phyloP scores from a whole-genome alignment of 1,140 invertebrate genomes.

The Pantala flavescens region DNA sequence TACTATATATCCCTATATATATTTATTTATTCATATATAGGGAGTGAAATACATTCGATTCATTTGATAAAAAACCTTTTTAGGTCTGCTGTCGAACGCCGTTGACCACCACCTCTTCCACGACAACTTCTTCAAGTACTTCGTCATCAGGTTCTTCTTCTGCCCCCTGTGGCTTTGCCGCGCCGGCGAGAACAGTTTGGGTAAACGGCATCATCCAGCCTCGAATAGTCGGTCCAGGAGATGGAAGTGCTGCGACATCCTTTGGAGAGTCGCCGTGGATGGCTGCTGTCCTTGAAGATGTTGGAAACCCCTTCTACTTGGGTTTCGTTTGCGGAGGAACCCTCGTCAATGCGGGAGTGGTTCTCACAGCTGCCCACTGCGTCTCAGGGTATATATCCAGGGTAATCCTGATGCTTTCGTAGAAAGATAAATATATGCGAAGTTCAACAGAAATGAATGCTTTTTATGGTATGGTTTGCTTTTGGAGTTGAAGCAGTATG shows the following conservation, averaged over 20 bases:
- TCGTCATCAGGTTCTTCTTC: neutral
- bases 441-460: too few species aligned
- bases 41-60: too few species aligned
- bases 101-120: neutral
- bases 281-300: neutral
- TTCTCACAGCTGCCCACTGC: constrained; percentile 83
- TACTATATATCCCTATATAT: too few species aligned
- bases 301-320: neutral
- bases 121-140: neutral
- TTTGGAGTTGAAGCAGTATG: too few species aligned
- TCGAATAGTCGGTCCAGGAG: neutral
- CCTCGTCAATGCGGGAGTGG: constrained; percentile 66
- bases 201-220: neutral
- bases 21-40: too few species aligned
- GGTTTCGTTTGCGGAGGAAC: constrained; percentile 78
- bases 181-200: neutral
- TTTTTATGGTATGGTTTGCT: too few species aligned
- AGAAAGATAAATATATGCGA: too few species aligned
- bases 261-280: neutral
- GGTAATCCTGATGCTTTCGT: too few species aligned
- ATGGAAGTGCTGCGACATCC: neutral
- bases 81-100: neutral
- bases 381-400: constrained; percentile 33
- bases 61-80: neutral
- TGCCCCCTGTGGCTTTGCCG: neutral